Base-by-base conservation (phyloP, 2,888 invertebrate species). In the Coenonympha glycerion region DNA sequence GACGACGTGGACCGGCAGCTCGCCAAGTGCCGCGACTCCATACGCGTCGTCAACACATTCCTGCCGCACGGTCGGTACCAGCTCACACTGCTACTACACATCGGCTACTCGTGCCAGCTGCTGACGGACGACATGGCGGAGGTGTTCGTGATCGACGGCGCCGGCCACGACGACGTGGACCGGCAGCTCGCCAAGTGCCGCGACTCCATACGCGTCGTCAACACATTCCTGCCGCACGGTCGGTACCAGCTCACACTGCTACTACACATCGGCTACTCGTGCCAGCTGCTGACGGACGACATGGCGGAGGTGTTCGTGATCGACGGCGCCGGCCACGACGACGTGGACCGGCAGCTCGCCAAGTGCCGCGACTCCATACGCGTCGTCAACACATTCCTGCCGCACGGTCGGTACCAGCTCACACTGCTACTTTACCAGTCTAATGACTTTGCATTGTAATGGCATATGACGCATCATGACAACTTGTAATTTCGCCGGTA, bases 61-160 rank as follows among this genome's bases (percentile, higher is more conserved):
- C 87, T 91, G 66, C 92, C 92, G 46, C 87, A 89, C 49, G 90
- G 91, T 89, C 63, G 67, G 15, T 28, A 13, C 40, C n/a, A n/a
- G n/a, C n/a, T n/a, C n/a, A n/a, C n/a, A n/a, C n/a, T n/a, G n/a
- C n/a, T n/a, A n/a, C n/a, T n/a, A n/a, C n/a, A n/a, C n/a, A n/a
- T n/a, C n/a, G n/a, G 99, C 24, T 99, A 98, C 80, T 97, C 98
- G 34, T 99, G 98, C 78, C 96, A 96, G 77, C 89, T 99, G 64
- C 88, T 99, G 48, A 97, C 96, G 5, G 98, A 99, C 81, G 98
- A 99, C 65, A 92, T 99, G 91, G 93, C 94, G 50, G 98, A 99
- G 78, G 93, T 97, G 52, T 97, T 97, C 83, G 93, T 97, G 53
- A 93, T 98, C 53, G 98, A 98, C 80, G 97, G 94, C 44, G 88